Base-by-base conservation (phyloP, 2,888 invertebrate genomes). In the Agelastica alni region DNA sequence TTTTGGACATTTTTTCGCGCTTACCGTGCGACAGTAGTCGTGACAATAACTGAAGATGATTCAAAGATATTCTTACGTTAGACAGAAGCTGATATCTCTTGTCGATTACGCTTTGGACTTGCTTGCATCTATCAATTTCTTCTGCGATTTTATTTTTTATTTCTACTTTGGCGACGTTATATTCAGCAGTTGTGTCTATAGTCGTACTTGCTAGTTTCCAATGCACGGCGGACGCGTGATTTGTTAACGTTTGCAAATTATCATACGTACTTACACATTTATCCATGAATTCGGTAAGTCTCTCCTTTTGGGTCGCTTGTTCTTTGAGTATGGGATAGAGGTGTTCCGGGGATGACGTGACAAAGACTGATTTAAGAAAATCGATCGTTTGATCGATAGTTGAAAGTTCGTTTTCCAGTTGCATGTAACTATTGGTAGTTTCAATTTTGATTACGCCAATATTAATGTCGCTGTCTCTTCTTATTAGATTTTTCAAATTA, bases 11-110 rank as follows among this genome's bases (percentile, higher is more conserved):
- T 7, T 4, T 3, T 16, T 34, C 34, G 18, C n/a, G 30, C 26
- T 44, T 54, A 3, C 51, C 55, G 14, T 45, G 32, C 18, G 51
- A 48, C 22, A 62, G 51, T 20, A 64, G 59, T 51, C 56, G 62
- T 9, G 66, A 59, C 56, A 85, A 76, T 41, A 81, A 79, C 51
- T 81, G 78, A 61, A 85, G 79, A 64, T 82, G 84, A 64, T 83
- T 83, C 51, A 86, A 66, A 0, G 83, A 80, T 0, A 79, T 80
- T 65, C 81, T 80, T 69, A 85, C 79, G 60, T 82, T 79, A 31
- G 84, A 82, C 26, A 84, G 75, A 14, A 84, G 73, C 59, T 78
- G 75, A 0, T 82, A 81, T 52, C 80, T 80, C n/a, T 73, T 75
- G 62, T 82, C 77, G 16, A 80, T 74, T 2, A 77, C 52, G 10